Evolutionary conservation across 2,797 vertebrate species (phyloP), one percentile per base, ranked within the genome.

Genomic region (Sitta carolinensis): DNA sequence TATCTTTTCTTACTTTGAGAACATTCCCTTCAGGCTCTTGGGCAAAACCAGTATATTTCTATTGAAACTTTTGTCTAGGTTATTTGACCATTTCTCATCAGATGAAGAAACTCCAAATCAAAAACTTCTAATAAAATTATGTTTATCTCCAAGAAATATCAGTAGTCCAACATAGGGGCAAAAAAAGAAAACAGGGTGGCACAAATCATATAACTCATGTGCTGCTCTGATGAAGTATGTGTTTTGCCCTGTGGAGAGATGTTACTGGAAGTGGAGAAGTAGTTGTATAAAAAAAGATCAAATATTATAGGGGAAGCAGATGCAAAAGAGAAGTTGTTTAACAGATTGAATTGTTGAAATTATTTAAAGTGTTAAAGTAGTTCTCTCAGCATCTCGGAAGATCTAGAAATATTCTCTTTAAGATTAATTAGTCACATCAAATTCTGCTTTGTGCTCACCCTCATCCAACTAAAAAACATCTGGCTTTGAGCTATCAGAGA

Each of bases 371-470:
- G 51, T 52, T 88, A 45, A 84, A 93, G 86, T 66, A 75, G 18
- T 92, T 95, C 70, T 91, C 16, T 67, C 8, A 64, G 32, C 8
- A 40, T 85, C 54, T 43, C 80, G 70, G 51, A 90, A 73, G 43
- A 61, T 70, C 48, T 67, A 64, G 61, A 95, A 68, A 62, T 80
- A 79, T 80, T 84, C 66, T 93, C 7, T 87, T 84, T 69, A 89
- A 94, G 94, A 97, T 97, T 96, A 92, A 97, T 97, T 97, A 92
- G 88, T 58, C 62, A 59, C 73, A 96, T 93, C 95, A 95, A 96
- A 90, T 34, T 85, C 77, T 58, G 34, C 87, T 93, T 96, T 96
- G 72, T 83, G 58, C 87, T 83, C 62, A 82, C 32, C 45, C 63
- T 70, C 51, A 77, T 94, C 94, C 94, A 94, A 72, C 89, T 96